These are phyloP conservation scores for Megalops cyprinoides DNA, from an alignment of 2,797 vertebrate genomes.

Conservation along the genomic window DNA sequence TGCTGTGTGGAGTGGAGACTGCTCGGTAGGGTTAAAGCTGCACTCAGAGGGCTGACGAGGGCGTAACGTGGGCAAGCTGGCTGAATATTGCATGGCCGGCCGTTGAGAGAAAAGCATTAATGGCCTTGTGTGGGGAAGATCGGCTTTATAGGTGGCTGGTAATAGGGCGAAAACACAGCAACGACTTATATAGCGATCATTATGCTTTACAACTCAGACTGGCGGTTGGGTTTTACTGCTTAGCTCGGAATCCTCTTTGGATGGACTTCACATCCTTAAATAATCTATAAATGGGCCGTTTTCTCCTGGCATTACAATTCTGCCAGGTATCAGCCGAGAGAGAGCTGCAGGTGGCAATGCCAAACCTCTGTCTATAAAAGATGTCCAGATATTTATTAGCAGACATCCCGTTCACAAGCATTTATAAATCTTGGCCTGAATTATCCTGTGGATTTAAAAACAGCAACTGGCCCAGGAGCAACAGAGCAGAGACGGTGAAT, in stretches of 20 bases:
- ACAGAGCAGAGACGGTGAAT: too few relatives aligned
- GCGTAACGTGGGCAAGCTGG: slow-evolving; percentile 18
- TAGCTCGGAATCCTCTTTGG: neutral
- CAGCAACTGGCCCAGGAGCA: too few relatives aligned
- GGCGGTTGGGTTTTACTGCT: slow-evolving; percentile 12
- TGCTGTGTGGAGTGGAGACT: neutral
- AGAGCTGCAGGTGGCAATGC: neutral
- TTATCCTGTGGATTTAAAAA: neutral
- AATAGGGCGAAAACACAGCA: neutral
- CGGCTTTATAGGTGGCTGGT: slow-evolving; percentile 4
- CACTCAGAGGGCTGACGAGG: slow-evolving; percentile 7
- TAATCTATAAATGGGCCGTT: slow-evolving; percentile 14
- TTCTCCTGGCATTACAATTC: slow-evolving; percentile 28
- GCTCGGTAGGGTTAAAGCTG: slow-evolving; percentile 14
- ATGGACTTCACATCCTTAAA: slow-evolving; percentile 10
- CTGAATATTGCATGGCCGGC: slow-evolving; percentile 23
- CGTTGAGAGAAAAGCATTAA: slow-evolving; percentile 3
- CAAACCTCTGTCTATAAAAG: neutral
- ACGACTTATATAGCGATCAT: slow-evolving; percentile 17
- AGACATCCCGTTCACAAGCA: neutral
- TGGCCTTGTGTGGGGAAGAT: neutral
- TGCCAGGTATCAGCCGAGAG: slow-evolving; percentile 25
- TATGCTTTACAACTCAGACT: slow-evolving; percentile 15
- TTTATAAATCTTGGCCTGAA: neutral
- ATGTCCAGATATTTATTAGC: slow-evolving; percentile 1